Percentiles rank a stretch among this genome's conserved stretches.
phyloP scores from a whole-genome alignment of 2,797 vertebrate species.

The Arctocebus calabarensis region DNA sequence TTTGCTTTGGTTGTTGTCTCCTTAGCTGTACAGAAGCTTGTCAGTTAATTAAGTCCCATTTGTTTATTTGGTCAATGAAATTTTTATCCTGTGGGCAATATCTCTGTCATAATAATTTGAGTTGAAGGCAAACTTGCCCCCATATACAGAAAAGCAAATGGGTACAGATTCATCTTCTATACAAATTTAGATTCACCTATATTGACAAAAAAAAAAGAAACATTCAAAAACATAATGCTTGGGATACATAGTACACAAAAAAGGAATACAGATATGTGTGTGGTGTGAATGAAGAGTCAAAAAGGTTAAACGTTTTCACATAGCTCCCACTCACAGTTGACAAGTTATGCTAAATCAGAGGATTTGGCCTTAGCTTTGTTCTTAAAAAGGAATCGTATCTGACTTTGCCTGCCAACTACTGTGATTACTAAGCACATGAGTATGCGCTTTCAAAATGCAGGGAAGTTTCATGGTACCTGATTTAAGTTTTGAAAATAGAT shows the following conservation, averaged over 20 bases:
- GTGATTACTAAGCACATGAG: not conserved
- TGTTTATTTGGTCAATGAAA: not conserved
- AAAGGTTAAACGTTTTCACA: not conserved
- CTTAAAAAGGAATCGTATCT: not conserved
- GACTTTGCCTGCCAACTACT: not conserved
- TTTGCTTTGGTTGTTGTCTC: too few relatives aligned
- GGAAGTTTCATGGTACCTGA: not conserved
- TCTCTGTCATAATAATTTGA: not conserved
- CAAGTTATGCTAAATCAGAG: not conserved
- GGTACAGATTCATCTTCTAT: not conserved
- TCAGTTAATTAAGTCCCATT: too few relatives aligned
- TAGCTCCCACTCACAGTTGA: not conserved
- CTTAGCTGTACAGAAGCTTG: too few relatives aligned
- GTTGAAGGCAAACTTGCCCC: not conserved
- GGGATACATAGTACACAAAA: not conserved
- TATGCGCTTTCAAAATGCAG: not conserved
- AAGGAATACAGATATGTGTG: not conserved
- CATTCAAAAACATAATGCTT: not conserved
- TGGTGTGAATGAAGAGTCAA: not conserved
- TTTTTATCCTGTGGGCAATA: not conserved
- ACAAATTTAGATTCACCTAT: not conserved
- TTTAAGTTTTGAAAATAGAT: conserved; percentile 55
- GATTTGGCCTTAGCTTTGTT: not conserved
- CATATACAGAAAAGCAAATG: not conserved
- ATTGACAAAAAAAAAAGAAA: not conserved